Evolutionary conservation across 2,113 vertebrate genomes (phyloP), one percentile per base, ranked within the genome.

Genomic region (Vireo altiloquus): DNA sequence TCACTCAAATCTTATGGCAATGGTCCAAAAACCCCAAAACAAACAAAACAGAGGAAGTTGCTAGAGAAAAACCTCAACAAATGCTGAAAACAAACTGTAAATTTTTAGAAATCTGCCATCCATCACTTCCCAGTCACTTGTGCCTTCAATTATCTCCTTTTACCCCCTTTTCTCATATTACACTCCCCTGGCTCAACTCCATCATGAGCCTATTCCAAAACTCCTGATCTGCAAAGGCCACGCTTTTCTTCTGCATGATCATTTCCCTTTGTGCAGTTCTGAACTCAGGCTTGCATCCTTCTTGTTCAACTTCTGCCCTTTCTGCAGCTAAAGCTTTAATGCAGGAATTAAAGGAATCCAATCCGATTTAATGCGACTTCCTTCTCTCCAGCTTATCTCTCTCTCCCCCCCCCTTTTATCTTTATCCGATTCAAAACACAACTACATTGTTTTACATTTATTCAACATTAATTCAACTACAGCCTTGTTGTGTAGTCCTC

Each of bases 301-400:
- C 89, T 95, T 82, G 70, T 92, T 82, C 10, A 50, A 77, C 72
- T 90, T 86, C 86, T 92, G 90, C 71, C 92, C 88, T 87, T 90
- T 81, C 37, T 42, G 68, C 35, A 82, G 79, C 82, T 87, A 90
- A 81, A 92, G 92, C 93, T 94, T 94, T 97, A 79, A 95, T 93
- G 61, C 82, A 92, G 94, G 93, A 96, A 90, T 96, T 94, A 96
- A 93, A 78, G 14, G 57, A 85, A 94, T 60, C 69, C 5, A 4
- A 96, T 96, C 92, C 82, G 4, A 93, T 86, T 96, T 95, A 94
- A 88, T 64, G 42, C 0, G 5, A 83, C 82, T 87, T 95, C 82
- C 68, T 80, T 90, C 60, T 86, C 88, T 86, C 60, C 56, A 81
- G 85, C 75, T 95, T 80, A 46, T 81, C 49, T 77, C 71, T 68